These are phyloP conservation scores for Tigriopus japonicus DNA, from an alignment of 1,140 invertebrate species.

Conservation along the genomic window DNA sequence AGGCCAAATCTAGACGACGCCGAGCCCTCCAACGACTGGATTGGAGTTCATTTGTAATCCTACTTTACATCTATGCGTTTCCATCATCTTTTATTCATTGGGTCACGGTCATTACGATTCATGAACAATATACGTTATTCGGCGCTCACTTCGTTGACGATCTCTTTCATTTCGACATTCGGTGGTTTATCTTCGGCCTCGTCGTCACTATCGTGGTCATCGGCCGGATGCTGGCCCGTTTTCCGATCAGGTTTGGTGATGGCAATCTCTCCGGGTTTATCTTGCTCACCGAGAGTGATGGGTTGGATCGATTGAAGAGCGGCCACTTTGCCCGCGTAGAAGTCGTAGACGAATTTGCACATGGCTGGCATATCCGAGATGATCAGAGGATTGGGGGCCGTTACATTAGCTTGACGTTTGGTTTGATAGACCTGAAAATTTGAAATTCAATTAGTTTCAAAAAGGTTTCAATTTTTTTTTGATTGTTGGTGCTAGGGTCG, in stretches of 20 bases:
- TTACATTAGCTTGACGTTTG: conserved; percentile 30
- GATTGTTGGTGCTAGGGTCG: no score
- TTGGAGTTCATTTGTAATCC: no score
- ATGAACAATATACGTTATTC: no score
- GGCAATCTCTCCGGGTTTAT: neutral
- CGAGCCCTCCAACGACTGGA: no score
- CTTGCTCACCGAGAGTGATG: neutral
- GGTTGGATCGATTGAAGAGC: conserved; percentile 18
- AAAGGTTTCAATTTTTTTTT: no score
- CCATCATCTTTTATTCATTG: no score
- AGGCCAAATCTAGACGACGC: no score
- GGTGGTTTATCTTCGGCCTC: conserved; percentile 5
- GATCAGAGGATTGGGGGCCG: conserved; percentile 27
- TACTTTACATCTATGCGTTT: no score
- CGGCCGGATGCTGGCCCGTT: neutral
- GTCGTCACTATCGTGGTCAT: conserved; percentile 10
- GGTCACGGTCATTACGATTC: no score
- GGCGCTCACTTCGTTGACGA: neutral
- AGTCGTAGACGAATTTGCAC: conserved; percentile 75
- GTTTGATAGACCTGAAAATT: conserved; percentile 44
- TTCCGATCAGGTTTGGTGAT: neutral
- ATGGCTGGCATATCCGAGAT: conserved; percentile 77
- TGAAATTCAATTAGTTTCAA: neutral
- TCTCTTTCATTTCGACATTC: conserved; percentile 13
- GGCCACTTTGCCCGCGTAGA: conserved; percentile 58